These are phyloP conservation scores for Miniopterus natalensis DNA, from an alignment of 2,113 vertebrate species.

Conservation along the genomic window DNA sequence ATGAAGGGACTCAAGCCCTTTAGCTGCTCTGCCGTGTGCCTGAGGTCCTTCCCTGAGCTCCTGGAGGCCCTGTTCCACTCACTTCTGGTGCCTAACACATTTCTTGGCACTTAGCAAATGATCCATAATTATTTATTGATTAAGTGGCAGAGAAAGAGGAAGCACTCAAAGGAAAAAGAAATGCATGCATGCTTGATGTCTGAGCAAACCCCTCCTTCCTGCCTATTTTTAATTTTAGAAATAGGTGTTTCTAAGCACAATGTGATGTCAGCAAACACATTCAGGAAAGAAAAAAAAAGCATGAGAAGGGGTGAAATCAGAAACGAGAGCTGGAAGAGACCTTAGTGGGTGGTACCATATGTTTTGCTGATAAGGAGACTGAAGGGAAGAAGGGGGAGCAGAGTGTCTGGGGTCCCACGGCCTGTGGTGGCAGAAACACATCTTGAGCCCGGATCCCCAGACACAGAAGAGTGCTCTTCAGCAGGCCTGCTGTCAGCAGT, in stretches of 20 bases:
- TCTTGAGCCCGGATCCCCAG: not conserved
- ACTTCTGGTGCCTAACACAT: not conserved
- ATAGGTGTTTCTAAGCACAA: not conserved
- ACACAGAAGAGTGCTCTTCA: not conserved
- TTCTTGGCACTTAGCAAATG: not conserved
- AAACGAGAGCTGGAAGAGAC: not conserved
- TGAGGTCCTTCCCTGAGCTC: not conserved
- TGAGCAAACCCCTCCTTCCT: not conserved
- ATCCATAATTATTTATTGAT: not conserved
- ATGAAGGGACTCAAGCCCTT: not conserved
- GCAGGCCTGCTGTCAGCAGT: not conserved
- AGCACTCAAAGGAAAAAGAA: not conserved
- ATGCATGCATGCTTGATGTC: not conserved
- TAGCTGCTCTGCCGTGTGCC: not conserved
- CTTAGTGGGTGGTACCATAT: not conserved
- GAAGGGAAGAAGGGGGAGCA: too few relatives aligned
- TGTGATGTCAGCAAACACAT: not conserved
- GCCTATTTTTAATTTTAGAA: not conserved
- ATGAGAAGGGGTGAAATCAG: not conserved
- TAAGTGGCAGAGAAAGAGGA: not conserved
- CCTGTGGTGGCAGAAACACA: too few relatives aligned
- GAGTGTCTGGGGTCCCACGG: too few relatives aligned
- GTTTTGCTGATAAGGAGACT: not conserved
- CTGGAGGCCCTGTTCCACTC: accelerated
- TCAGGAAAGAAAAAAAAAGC: not conserved